Percentiles rank a stretch among this genome's conserved stretches.
These are phyloP conservation scores for Esox lucius DNA, from an alignment of 2,797 vertebrate species.

Conservation along the genomic window DNA sequence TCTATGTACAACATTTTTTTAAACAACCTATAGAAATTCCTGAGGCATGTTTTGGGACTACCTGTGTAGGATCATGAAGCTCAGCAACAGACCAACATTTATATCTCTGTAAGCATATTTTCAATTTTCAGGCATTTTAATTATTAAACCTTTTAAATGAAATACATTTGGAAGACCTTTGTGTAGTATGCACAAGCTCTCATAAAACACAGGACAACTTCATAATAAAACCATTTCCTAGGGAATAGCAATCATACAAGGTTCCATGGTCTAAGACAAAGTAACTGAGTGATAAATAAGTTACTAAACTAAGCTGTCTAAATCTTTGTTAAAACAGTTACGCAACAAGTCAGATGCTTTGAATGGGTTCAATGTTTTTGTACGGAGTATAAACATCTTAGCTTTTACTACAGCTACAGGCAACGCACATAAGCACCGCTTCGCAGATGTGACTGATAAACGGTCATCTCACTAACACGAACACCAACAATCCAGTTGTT, in stretches of 20 bases:
- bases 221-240: neutral
- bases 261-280: neutral
- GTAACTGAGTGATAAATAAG: neutral
- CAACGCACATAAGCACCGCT: neutral
- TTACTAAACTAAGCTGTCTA: neutral
- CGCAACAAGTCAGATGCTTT: neutral
- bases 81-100: neutral
- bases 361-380: neutral
- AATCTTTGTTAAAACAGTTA: neutral
- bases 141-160: slow-evolving; percentile 58
- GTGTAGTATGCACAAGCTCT: neutral
- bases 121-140: neutral
- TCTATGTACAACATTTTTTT: neutral
- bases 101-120: neutral
- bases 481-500: too few relatives aligned
- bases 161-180: slow-evolving; percentile 42
- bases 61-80: slow-evolving; percentile 9
- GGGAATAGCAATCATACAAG: neutral
- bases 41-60: slow-evolving; percentile 12
- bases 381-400: neutral
- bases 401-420: neutral
- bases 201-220: neutral
- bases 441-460: neutral
- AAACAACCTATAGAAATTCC: neutral
- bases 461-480: neutral